phyloP scores from a whole-genome alignment of 2,888 invertebrate genomes.

The Rutpela maculata region DNA sequence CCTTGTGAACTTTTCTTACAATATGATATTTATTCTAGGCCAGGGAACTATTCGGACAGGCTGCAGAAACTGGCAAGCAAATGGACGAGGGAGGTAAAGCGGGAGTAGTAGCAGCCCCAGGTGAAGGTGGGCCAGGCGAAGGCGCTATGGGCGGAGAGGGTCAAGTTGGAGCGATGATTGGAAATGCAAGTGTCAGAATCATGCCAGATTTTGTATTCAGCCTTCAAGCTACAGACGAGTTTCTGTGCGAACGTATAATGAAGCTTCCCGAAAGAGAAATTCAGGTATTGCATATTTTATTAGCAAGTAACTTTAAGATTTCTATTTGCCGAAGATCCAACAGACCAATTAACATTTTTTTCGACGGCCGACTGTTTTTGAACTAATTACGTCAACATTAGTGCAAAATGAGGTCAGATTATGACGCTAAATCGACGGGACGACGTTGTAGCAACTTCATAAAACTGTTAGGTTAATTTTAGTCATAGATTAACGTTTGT shows the following conservation, averaged over 20 bases:
- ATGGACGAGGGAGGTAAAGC: slow-evolving; percentile 67
- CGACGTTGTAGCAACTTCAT: too few relatives aligned
- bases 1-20: too few relatives aligned
- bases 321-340: too few relatives aligned
- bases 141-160: slow-evolving; percentile 66
- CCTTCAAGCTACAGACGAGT: slow-evolving; percentile 79
- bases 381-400: too few relatives aligned
- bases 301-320: neutral
- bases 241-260: slow-evolving; percentile 79
- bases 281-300: slow-evolving; percentile 57
- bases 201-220: slow-evolving; percentile 73
- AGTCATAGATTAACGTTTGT: too few relatives aligned
- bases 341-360: too few relatives aligned
- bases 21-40: slow-evolving; percentile 56
- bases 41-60: slow-evolving; percentile 70
- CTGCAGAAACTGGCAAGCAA: slow-evolving; percentile 67
- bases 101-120: slow-evolving; percentile 69
- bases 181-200: slow-evolving; percentile 65
- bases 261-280: slow-evolving; percentile 76
- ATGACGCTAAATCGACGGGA: too few relatives aligned
- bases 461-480: too few relatives aligned
- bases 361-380: too few relatives aligned
- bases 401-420: too few relatives aligned
- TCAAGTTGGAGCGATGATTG: slow-evolving; percentile 48
- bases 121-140: slow-evolving; percentile 70